A percentile compares a stretch with the other conserved stretches of the same genome.
phyloP scores from a whole-genome alignment of 2,888 invertebrate genomes.

The Diarsia rubi region DNA sequence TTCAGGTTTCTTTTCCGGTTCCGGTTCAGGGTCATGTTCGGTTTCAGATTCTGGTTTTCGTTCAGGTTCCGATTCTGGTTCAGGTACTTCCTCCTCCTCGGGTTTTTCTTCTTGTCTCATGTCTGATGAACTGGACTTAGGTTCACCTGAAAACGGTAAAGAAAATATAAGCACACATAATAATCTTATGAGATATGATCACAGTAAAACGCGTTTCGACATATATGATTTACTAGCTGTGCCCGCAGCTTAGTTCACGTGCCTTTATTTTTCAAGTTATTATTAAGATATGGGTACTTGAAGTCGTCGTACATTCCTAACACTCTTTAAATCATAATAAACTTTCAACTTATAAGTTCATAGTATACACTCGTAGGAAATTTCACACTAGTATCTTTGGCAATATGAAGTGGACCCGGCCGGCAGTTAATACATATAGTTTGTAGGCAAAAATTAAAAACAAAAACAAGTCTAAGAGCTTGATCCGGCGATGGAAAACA shows the following conservation, averaged over 20 bases:
- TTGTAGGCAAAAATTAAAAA: too few species aligned
- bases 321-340: background rate
- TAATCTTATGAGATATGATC: background rate
- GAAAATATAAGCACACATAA: background rate
- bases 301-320: too few species aligned
- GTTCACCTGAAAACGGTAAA: slow-evolving; percentile 76
- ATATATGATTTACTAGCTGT: background rate
- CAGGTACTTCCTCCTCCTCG: slow-evolving; percentile 62
- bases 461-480: background rate
- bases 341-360: background rate
- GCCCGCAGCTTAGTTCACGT: background rate
- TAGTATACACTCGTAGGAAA: background rate
- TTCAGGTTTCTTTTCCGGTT: background rate
- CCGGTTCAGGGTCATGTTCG: background rate
- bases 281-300: too few species aligned
- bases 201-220: background rate
- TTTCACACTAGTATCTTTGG: too few species aligned
- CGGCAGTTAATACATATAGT: too few species aligned
- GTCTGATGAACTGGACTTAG: slow-evolving; percentile 81
- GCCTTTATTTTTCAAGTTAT: background rate
- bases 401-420: too few species aligned
- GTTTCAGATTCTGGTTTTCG: background rate
- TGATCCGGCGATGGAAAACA: background rate
- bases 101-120: slow-evolving; percentile 69
- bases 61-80: slow-evolving; percentile 20